Percentiles rank a stretch among this genome's conserved stretches.
Conservation (phyloP, 2,888 invertebrate species). For the Ennomos erosarius region DNA sequence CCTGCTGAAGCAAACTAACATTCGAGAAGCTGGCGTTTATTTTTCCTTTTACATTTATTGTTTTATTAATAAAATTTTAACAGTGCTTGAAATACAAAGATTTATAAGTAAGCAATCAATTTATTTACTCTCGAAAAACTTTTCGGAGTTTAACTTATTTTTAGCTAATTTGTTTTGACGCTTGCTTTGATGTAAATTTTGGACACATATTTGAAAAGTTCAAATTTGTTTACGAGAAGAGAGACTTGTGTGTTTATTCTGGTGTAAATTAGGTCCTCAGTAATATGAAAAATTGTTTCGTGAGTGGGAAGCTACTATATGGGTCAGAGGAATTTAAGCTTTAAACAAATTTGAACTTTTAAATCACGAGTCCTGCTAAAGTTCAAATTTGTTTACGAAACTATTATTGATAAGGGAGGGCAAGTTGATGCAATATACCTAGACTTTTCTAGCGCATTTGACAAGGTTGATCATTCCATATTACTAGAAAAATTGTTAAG, state of each 20-base stretch:
- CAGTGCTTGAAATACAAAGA: too few relatives aligned
- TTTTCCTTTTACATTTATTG: too few relatives aligned
- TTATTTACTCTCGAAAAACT: too few relatives aligned
- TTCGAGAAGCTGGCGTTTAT: too few relatives aligned
- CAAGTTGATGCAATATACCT: too few relatives aligned
- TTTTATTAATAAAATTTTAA: too few relatives aligned
- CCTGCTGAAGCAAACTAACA: too few relatives aligned
- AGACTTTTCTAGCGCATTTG: too few relatives aligned
- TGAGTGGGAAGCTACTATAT: constrained; percentile 4
- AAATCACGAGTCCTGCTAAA: constrained; percentile 3
- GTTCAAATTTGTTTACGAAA: constrained; percentile 20
- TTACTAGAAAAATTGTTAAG: too few relatives aligned
- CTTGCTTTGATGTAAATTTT: neutral
- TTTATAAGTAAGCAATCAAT: too few relatives aligned
- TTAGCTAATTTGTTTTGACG: neutral
- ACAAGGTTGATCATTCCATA: too few relatives aligned
- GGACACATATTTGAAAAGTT: constrained; percentile 13
- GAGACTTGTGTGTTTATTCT: neutral
- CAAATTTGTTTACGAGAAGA: constrained; percentile 11
- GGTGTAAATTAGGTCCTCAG: neutral
- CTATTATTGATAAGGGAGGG: too few relatives aligned
- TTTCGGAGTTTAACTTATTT: neutral
- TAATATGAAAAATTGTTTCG: neutral
- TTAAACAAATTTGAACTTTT: constrained; percentile 18
- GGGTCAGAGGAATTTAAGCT: neutral